Base-by-base conservation (phyloP, 2,888 invertebrate genomes). In the Lochmaea capreae region DNA sequence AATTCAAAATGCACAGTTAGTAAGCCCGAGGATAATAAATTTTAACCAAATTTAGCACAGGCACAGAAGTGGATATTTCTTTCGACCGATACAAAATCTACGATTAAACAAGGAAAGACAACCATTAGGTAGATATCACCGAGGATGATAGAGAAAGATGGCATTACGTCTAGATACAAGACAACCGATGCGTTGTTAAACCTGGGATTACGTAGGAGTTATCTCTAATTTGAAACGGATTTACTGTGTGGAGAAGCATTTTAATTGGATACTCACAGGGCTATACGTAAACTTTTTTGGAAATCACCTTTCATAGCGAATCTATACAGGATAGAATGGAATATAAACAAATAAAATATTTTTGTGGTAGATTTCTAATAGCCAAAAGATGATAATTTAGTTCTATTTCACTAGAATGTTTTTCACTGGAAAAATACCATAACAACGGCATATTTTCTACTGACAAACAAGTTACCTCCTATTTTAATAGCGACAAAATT, bases 201-300 rank as follows among this genome's bases (percentile, higher is more conserved):
- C 82, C 80, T 84, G 84, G 86, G 86, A 87, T 87, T 88, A 85
- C 86, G 81, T 83, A 71, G 87, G 87, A 88, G 88, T 88, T 89
- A 89, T 89, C 89, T 89, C 88, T 88, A 89, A 89, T 89, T 89
- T 88, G 87, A 87, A 85, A 85, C 84, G 89, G 89, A 88, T 89
- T 89, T 89, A 88, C 87, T 88, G 86, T 86, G 86, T 88, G 85
- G 87, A 87, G 88, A 88, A 88, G 89, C 88, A 85, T 87, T 87
- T 88, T 89, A 89, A 89, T 89, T 89, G 89, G 88, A 88, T 88
- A 85, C 86, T 75, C 69, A 72, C 74, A 63, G 62, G 62, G 43
- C n/a, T 6, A 43, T 16, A 43, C 39, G 8, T 43, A 11, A 63
- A 11, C n/a, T 33, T 61, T 61, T 61, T 33, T 12, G 14, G 57